Evolutionary conservation across 2,888 invertebrate species (phyloP), one percentile per base, ranked within the genome.

Genomic region (Melieria picta): DNA sequence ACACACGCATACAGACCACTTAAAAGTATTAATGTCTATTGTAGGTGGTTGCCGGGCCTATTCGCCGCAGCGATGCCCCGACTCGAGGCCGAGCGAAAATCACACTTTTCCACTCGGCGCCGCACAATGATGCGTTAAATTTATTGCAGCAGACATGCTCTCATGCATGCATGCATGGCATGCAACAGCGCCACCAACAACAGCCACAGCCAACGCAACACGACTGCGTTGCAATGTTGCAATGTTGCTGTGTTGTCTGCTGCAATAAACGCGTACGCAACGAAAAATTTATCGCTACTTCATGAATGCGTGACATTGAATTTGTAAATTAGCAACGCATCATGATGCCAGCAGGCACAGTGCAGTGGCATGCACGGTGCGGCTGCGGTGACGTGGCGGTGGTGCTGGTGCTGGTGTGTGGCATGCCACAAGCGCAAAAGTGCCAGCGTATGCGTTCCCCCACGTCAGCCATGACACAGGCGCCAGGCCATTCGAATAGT

Each of bases 251-350:
- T 46, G 43, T 13, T 16, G 46, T 42, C 30, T 10, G 2, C 43
- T 43, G 42, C 52, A 48, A 67, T 55, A n/a, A 58, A 43, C 43
- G 57, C 16, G 62, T 42, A 16, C 13, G 55, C 56, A 46, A 47
- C 57, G 58, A 58, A 70, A 80, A 81, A 81, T 81, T 81, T 81
- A 81, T 82, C 82, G 82, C 79, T 82, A 81, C 81, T 82, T 82
- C 81, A 82, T 78, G 74, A 76, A 75, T 81, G 82, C 81, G 82
- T 81, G 81, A 82, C 81, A 82, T 81, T 81, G 81, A 82, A 82
- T 80, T 81, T 82, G 82, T 79, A 82, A 81, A 81, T 81, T 80
- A 80, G 78, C 79, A 75, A 77, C 79, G 80, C 80, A 77, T 74
- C 77, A 65, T 69, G 71, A 71, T 60, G 69, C 43, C 61, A 55